A percentile compares a stretch with the other conserved stretches of the same genome.
phyloP scores from a whole-genome alignment of 2,113 vertebrate genomes.

The Aptenodytes patagonicus region DNA sequence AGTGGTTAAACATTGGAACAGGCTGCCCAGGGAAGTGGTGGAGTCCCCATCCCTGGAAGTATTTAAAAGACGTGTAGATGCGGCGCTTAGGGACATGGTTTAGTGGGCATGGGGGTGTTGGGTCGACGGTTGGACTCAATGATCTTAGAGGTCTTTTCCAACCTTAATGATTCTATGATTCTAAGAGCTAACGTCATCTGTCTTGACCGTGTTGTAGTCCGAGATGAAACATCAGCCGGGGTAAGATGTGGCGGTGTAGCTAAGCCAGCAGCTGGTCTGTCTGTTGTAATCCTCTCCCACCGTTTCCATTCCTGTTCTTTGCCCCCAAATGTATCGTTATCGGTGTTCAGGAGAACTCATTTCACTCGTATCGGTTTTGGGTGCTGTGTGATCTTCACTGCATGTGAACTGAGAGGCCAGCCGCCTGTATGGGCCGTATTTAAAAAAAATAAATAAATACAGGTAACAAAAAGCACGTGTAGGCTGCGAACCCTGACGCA shows the following conservation, averaged over 20 bases:
- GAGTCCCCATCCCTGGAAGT: too few relatives aligned
- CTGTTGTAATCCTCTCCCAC: neutral
- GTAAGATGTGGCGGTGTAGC: neutral
- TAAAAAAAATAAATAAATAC: neutral
- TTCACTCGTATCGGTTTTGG: neutral
- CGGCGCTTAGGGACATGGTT: too few relatives aligned
- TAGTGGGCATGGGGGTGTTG: too few relatives aligned
- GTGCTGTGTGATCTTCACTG: neutral
- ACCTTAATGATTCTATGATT: too few relatives aligned
- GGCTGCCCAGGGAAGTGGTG: too few relatives aligned
- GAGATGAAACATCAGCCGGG: neutral
- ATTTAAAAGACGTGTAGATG: too few relatives aligned
- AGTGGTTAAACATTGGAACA: too few relatives aligned
- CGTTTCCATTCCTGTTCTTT: neutral
- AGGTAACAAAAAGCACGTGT: fast-evolving
- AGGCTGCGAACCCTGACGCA: neutral
- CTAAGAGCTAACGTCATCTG: neutral
- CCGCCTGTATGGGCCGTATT: neutral
- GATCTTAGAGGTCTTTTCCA: too few relatives aligned
- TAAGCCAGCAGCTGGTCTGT: neutral
- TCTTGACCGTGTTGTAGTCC: neutral
- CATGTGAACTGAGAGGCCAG: neutral
- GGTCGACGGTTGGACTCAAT: too few relatives aligned
- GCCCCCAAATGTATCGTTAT: too few relatives aligned
- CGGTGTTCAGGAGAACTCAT: neutral